Conservation (phyloP, 2,888 invertebrate species). For the Calephelis perditalis region DNA sequence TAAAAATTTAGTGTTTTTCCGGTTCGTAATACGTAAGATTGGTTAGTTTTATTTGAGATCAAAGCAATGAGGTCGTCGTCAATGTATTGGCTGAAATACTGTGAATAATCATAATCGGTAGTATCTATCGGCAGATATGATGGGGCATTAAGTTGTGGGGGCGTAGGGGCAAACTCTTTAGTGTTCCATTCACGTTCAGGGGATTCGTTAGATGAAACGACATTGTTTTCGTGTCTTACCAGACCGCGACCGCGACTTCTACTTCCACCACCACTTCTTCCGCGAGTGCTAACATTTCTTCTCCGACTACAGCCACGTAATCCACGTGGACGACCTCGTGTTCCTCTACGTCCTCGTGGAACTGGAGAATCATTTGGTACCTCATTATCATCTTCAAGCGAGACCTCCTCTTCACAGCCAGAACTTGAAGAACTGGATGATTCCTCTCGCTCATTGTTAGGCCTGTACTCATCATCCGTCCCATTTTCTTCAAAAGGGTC, state of each 20-base stretch:
- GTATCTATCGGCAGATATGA: too few species aligned
- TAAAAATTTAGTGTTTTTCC: not conserved
- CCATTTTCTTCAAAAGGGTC: too few species aligned
- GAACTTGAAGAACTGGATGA: constrained; percentile 10
- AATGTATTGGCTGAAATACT: too few species aligned
- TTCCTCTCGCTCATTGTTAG: not conserved
- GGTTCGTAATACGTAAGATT: not conserved
- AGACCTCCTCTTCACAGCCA: constrained; percentile 6
- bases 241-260: not conserved
- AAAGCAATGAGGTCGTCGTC: too few species aligned
- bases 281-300: constrained; percentile 1
- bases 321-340: constrained; percentile 9
- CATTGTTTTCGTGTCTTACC: not conserved
- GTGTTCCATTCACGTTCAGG: too few species aligned
- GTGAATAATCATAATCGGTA: too few species aligned
- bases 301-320: not conserved
- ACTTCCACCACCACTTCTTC: not conserved
- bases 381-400: constrained; percentile 1
- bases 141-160: too few species aligned
- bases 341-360: constrained; percentile 8
- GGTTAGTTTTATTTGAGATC: too few species aligned
- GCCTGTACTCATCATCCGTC: too few species aligned
- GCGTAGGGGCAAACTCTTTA: too few species aligned
- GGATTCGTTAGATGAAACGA: too few species aligned
- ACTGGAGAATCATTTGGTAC: constrained; percentile 10